Evolutionary conservation across 2,888 invertebrate species (phyloP), one percentile per base, ranked within the genome.

Genomic region (Hydrotaea diabolus): DNA sequence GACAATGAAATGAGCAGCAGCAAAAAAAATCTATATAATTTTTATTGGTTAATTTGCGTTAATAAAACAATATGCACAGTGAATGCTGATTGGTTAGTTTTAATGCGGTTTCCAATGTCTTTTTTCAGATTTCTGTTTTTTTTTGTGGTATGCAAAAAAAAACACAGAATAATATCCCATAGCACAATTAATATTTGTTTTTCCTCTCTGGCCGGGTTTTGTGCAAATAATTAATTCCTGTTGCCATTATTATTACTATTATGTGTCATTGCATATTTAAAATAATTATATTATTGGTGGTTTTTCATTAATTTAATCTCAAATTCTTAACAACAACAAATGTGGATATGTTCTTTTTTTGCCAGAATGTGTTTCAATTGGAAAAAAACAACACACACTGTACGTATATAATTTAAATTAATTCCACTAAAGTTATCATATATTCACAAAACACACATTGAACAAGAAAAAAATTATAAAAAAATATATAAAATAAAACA

Each of bases 241-340:
- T 82, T 82, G 80, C 74, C 69, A 69, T 69, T 69, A 69, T 43
- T 69, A 80, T 85, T 85, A 82, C 59, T 73, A 73, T 81, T 85
- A 85, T 82, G 79, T 82, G 85, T 85, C 85, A 85, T 76, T 79
- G 82, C 82, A 82, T 82, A 85, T 85, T 82, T 85, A 85, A 85
- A 85, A 85, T 85, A 85, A 85, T 85, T 85, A 85, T 85, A 82
- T 82, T 85, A 85, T 85, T 85, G 77, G 77, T 71, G 79, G 82
- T 77, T 85, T 59, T 85, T 85, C 82, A 85, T 82, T 85, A 85
- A 82, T 79, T 80, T 85, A 85, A 85, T 82, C 85, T 85, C 79
- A 82, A 85, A 80, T 85, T 82, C 79, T 82, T 80, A 71, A 79
- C 53, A 77, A 77, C 55, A 80, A 72, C 36, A 66, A 71, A 53